These are phyloP conservation scores for Dendrocincla tyrannina DNA, from an alignment of 2,797 vertebrate genomes.

Conservation along the genomic window DNA sequence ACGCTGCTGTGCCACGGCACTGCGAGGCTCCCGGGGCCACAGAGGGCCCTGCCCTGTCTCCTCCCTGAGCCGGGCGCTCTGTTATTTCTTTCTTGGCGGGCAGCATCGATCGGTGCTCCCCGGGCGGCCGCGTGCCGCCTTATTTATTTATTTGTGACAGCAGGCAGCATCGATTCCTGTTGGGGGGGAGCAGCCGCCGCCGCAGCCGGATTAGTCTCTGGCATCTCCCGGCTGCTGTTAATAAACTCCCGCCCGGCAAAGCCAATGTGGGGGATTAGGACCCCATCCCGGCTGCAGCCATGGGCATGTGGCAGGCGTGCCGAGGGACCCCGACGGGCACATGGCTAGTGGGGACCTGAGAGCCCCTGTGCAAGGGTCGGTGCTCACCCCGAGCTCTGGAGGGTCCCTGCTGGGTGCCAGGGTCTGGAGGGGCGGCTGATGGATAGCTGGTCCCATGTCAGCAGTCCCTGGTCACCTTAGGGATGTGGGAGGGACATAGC, in stretches of 20 bases:
- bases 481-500: neutral
- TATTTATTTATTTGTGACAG: slow-evolving; percentile 58
- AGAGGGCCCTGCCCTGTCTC: neutral
- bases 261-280: neutral
- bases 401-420: neutral
- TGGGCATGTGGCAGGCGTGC: fast-evolving
- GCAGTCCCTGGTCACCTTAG: neutral
- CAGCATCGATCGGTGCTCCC: slow-evolving; percentile 23
- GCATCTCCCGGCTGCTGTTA: neutral
- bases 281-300: fast-evolving
- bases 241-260: neutral
- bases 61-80: neutral
- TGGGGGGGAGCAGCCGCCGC: neutral
- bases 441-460: neutral
- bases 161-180: slow-evolving; percentile 31
- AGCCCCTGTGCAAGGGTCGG: neutral
- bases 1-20: fast-evolving
- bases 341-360: fast-evolving
- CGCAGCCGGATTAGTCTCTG: slow-evolving; percentile 1
- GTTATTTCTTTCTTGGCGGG: neutral
- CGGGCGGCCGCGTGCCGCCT: neutral
- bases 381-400: fast-evolving
- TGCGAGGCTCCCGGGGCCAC: neutral
- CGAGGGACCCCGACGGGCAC: fast-evolving
- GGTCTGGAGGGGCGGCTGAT: neutral